Evolutionary conservation across 1,140 invertebrate species (phyloP).

Genomic region (Gryllus bimaculatus): DNA sequence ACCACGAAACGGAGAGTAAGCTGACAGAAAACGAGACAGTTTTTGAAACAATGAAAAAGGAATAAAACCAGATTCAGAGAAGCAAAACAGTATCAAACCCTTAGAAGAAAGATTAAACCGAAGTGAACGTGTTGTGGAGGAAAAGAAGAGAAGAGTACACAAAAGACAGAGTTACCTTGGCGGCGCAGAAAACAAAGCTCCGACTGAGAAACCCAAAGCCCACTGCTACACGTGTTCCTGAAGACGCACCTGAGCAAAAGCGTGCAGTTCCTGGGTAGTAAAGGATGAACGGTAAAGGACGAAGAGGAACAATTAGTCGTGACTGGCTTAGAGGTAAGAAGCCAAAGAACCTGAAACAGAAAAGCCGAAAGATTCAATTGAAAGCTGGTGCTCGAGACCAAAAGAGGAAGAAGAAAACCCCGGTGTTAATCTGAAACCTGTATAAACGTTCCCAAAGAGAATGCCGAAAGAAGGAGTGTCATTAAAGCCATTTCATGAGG

Average conservation of each 20-base stretch:
- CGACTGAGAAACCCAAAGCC: conserved; percentile 7
- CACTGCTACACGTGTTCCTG: neutral
- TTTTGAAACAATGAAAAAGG: neutral
- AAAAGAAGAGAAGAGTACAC: neutral
- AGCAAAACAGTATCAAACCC: neutral
- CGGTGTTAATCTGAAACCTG: conserved; percentile 23
- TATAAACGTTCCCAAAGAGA: conserved; percentile 22
- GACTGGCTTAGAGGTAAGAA: conserved; percentile 26
- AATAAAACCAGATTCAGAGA: neutral
- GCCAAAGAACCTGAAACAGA: conserved; percentile 26
- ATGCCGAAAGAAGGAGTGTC: conserved; percentile 28
- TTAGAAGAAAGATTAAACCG: conserved; percentile 16
- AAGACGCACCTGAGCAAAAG: neutral
- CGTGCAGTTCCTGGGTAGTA: neutral
- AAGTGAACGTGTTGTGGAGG: conserved; percentile 11
- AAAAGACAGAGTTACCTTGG: conserved; percentile 13
- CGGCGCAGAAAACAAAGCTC: conserved; percentile 7
- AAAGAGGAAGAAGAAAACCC: conserved; percentile 27
- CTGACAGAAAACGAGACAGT: too few relatives aligned
- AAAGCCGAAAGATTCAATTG: conserved; percentile 17
- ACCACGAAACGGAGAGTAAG: too few relatives aligned
- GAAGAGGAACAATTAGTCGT: conserved; percentile 12
- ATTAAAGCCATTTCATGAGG: conserved; percentile 25
- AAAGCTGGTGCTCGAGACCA: conserved; percentile 27
- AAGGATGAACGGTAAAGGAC: conserved; percentile 16